Evolutionary conservation across 2,888 invertebrate species (phyloP).

Genomic region (Synanthedon tipuliformis): DNA sequence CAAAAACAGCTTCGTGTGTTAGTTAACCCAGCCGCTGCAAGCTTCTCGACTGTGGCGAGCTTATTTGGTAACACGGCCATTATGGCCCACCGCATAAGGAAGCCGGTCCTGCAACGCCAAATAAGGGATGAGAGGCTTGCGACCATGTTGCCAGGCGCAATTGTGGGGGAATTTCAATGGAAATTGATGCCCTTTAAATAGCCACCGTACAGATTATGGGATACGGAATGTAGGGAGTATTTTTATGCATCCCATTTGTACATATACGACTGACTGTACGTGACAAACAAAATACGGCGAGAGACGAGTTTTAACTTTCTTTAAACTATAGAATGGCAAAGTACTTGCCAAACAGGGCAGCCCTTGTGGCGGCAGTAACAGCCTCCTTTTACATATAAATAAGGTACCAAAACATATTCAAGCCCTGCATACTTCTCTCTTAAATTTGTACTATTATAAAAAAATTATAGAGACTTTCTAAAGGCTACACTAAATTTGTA

Average conservation of each 20-base stretch:
- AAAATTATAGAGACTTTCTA: no score
- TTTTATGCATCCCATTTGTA: neutral
- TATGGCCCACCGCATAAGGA: constrained; percentile 33
- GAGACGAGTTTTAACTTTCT: no score
- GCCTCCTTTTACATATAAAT: no score
- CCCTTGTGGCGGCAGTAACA: no score
- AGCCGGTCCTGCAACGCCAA: constrained; percentile 18
- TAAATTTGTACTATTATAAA: no score
- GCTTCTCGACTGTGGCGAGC: constrained; percentile 18
- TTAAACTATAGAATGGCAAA: no score
- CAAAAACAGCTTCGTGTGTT: neutral
- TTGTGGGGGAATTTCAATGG: constrained; percentile 27
- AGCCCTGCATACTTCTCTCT: no score
- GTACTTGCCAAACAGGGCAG: no score
- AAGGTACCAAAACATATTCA: no score
- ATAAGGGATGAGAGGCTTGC: constrained; percentile 21
- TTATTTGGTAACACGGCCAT: constrained; percentile 42
- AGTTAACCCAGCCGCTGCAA: constrained; percentile 30
- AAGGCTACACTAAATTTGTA: no score
- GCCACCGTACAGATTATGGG: neutral
- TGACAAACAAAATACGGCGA: no score
- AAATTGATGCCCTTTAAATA: neutral
- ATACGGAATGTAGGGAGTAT: neutral
- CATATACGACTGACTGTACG: no score
- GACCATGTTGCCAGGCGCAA: constrained; percentile 29